Evolutionary conservation across 1,140 invertebrate genomes (phyloP).

Genomic region (Brachionus asplanchnoidis): DNA sequence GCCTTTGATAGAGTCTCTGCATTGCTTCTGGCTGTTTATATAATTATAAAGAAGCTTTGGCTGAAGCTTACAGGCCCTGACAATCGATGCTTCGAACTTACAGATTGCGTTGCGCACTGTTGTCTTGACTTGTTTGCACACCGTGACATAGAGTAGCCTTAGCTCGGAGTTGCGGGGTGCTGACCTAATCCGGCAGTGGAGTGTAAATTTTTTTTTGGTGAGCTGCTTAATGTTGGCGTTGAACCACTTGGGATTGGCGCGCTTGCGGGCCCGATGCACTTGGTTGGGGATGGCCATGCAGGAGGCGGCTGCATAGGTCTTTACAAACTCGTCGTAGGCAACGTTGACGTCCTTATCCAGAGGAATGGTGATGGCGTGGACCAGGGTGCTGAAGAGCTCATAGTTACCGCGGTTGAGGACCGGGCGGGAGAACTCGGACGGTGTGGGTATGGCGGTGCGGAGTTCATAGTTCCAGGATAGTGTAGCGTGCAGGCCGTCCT

Average conservation of each 20-base stretch:
- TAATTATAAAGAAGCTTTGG: neutral
- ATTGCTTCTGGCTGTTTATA: neutral
- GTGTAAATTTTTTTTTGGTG: no score
- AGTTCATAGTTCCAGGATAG: neutral
- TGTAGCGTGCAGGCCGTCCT: neutral
- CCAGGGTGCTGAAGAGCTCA: neutral
- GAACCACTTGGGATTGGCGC: neutral
- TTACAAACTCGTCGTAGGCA: neutral
- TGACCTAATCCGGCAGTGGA: no score
- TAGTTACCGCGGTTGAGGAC: neutral
- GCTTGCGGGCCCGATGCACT: neutral
- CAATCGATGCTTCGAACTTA: neutral
- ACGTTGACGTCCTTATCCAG: neutral
- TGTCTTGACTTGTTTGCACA: neutral
- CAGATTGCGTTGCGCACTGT: neutral
- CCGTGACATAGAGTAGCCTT: neutral
- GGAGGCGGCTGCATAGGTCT: neutral
- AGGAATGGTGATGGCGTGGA: neutral
- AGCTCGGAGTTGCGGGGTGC: no score
- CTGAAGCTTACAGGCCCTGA: neutral
- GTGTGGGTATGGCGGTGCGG: neutral
- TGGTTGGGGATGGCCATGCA: neutral
- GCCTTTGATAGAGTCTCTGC: neutral
- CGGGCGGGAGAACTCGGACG: neutral
- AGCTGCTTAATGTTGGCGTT: neutral